Base-by-base conservation (phyloP, 2,113 vertebrate species). In the Hemiprocne comata region DNA sequence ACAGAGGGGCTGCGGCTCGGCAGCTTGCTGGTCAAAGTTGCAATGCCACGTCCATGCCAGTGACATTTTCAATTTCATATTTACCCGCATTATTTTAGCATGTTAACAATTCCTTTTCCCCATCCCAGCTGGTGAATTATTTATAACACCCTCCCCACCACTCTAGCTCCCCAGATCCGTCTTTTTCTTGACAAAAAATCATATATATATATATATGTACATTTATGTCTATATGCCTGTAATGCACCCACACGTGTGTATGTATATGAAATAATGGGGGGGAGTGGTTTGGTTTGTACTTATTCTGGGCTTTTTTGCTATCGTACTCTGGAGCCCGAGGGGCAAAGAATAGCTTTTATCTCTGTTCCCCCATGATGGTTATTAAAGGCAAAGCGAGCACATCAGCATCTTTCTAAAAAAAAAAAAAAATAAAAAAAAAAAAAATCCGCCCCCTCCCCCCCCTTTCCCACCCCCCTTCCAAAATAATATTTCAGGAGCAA, bases 321-420 rank as follows among this genome's bases (percentile, higher is more conserved):
- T 85, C 3, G 10, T 69, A 20, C 74, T 85, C 84, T 40, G 71
- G 75, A 81, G 75, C 34, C 58, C 65, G 48, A 77, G 55, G 65
- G 74, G 93, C 44, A 65, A 78, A 94, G 70, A 66, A 67, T 10
- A 31, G 90, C 88, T 93, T 89, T 93, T 58, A 80, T 76, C 69
- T 50, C 67, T 44, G 7, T 79, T 75, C 81, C 72, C 87, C 76
- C 66, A 18, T 50, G 87, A 8, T 54, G 67, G 48, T 86, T 93
- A 67, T 83, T 75, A 86, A 71, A 94, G 79, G 83, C 69, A 72
- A 51, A 69, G 90, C 33, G 46, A 82, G 48, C n/a, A n/a, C 89
- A 80, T 62, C 93, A n/a, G 89, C 76, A 77, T 95, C 95, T 88
- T 94, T 90, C 87, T 67, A 11, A 10, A 10, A 13, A 50, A 83